Evolutionary conservation across 92 coral and sea anemone species (phyloP).

Genomic region (Isaurus tuberculatus): DNA sequence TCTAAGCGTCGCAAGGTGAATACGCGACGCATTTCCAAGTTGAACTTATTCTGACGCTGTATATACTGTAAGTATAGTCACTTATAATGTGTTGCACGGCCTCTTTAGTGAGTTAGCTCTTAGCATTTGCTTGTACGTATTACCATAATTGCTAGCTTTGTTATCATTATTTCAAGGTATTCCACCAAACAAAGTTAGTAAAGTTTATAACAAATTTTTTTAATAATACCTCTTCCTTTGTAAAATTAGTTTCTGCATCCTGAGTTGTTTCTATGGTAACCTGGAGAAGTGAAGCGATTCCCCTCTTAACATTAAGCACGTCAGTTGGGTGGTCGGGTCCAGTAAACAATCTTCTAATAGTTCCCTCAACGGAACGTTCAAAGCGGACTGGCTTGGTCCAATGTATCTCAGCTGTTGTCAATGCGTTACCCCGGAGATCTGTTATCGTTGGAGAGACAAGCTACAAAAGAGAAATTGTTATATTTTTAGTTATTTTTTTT

Average conservation of each 20-base stretch:
- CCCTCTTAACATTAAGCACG: constrained; percentile 63
- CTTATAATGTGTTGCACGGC: no score
- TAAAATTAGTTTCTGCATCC: neutral
- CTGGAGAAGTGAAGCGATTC: constrained; percentile 58
- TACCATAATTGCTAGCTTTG: no score
- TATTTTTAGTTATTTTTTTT: neutral
- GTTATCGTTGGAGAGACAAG: constrained; percentile 4
- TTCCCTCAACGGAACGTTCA: constrained; percentile 42
- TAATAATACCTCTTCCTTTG: constrained; percentile 14
- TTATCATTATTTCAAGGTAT: no score
- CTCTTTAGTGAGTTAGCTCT: no score
- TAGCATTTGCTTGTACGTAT: no score
- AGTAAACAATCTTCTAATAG: constrained; percentile 27
- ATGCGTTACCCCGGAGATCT: constrained; percentile 30
- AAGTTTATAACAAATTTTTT: no score
- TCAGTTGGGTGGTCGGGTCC: constrained; percentile 31
- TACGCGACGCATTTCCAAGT: no score
- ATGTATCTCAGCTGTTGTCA: neutral
- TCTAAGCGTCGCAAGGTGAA: no score
- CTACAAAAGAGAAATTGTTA: neutral
- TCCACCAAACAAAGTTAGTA: no score
- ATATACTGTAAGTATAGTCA: no score
- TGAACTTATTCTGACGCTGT: no score
- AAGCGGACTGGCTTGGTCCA: constrained; percentile 51
- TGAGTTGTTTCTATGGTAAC: constrained; percentile 27